Evolutionary conservation across 2,113 vertebrate genomes (phyloP).

Genomic region (Ascaphus truei): DNA sequence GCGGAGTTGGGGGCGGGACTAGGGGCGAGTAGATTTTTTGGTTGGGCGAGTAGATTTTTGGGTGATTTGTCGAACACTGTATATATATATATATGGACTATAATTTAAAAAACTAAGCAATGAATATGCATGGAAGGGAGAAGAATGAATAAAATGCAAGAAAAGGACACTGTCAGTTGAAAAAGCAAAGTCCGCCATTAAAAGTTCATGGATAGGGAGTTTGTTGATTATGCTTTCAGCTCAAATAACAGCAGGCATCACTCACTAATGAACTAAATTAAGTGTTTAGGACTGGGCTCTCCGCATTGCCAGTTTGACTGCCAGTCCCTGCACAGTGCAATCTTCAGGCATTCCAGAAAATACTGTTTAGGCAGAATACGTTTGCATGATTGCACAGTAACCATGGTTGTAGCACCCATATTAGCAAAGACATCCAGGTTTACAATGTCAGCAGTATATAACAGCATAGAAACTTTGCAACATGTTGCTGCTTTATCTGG

Average conservation of each 20-base stretch:
- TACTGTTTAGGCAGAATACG: not conserved
- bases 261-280: conserved; percentile 21
- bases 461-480: no score
- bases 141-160: not conserved
- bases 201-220: conserved; percentile 2
- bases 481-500: no score
- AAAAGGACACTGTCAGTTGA: not conserved
- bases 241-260: conserved; percentile 17
- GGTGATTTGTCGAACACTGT: no score
- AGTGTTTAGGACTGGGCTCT: not conserved
- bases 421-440: not conserved
- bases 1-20: no score
- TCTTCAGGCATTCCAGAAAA: not conserved
- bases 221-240: conserved; percentile 18
- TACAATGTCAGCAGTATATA: no score
- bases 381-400: not conserved
- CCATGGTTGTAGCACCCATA: not conserved
- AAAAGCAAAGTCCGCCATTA: conserved; percentile 15
- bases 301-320: not conserved
- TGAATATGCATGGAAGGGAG: not conserved
- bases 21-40: no score
- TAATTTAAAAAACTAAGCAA: no score
- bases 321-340: not conserved
- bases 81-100: no score
- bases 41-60: no score